Conservation (phyloP, 2,797 vertebrate genomes). For the Masticophis lateralis region DNA sequence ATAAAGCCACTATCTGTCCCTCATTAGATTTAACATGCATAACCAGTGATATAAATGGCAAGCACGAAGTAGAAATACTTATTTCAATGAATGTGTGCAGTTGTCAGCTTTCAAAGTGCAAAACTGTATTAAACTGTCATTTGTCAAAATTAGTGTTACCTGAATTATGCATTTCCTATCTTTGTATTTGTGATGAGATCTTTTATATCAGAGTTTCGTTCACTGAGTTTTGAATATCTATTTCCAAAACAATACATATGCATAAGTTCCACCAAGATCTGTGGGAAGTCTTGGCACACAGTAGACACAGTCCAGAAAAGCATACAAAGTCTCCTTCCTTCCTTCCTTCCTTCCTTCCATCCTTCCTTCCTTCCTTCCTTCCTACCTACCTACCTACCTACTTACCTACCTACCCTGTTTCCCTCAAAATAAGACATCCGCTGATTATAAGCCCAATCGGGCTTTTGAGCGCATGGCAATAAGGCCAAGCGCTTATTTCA, state of each 20-base stretch:
- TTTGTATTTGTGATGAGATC: neutral
- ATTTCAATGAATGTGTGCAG: neutral
- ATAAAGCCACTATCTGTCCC: neutral
- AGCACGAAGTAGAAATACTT: neutral
- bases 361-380: neutral
- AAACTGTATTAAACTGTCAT: neutral
- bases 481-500: no score
- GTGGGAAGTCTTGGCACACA: neutral
- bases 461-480: no score
- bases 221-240: neutral
- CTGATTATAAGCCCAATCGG: no score
- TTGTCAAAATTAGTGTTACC: slow-evolving; percentile 2
- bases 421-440: no score
- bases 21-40: neutral
- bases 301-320: neutral
- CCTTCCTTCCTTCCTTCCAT: neutral
- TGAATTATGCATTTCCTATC: slow-evolving; percentile 4
- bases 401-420: no score
- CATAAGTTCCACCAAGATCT: neutral
- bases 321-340: neutral
- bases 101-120: neutral
- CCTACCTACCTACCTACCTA: no score
- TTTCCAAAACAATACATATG: neutral
- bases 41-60: neutral
- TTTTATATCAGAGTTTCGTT: neutral